A percentile compares a stretch with the other conserved stretches of the same genome.
Conservation (phyloP, 2,888 invertebrate species). For the Tricholauxania praeusta region DNA sequence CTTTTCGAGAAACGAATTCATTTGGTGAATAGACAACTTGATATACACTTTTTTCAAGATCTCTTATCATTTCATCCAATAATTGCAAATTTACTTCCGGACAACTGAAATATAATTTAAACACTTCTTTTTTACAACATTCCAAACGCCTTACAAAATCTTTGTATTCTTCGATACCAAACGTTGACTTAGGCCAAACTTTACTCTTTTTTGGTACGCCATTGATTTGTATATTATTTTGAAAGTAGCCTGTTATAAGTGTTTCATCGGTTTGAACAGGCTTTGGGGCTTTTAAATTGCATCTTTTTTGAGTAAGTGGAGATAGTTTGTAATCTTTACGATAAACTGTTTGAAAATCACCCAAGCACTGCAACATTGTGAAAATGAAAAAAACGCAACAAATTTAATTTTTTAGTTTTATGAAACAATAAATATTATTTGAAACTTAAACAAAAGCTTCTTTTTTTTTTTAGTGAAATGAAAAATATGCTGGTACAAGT, state of each 20-base stretch:
- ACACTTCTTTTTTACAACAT: constrained; percentile 44
- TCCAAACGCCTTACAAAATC: constrained; percentile 47
- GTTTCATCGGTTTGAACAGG: constrained; percentile 45
- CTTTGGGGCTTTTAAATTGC: constrained; percentile 10
- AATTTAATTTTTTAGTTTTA: not conserved
- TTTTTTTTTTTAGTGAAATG: constrained; percentile 57
- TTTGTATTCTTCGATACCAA: constrained; percentile 47
- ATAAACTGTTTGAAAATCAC: constrained; percentile 40
- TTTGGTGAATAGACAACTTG: constrained; percentile 49
- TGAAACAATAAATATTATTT: constrained; percentile 13
- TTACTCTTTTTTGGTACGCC: constrained; percentile 41
- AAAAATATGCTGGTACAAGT: constrained; percentile 69
- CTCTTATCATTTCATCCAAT: constrained; percentile 42
- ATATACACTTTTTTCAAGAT: constrained; percentile 49
- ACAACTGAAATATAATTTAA: constrained; percentile 46
- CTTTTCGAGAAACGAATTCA: constrained; percentile 49
- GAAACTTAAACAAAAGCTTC: constrained; percentile 28
- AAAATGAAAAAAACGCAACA: not conserved
- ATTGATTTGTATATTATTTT: constrained; percentile 43
- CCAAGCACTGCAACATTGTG: constrained; percentile 33
- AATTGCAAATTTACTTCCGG: constrained; percentile 38
- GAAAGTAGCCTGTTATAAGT: constrained; percentile 47
- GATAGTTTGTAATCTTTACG: constrained; percentile 16
- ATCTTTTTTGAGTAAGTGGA: not conserved
- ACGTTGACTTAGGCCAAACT: constrained; percentile 42